Evolutionary conservation across 2,888 invertebrate genomes (phyloP).

Genomic region (Pyrocoelia pectoralis): DNA sequence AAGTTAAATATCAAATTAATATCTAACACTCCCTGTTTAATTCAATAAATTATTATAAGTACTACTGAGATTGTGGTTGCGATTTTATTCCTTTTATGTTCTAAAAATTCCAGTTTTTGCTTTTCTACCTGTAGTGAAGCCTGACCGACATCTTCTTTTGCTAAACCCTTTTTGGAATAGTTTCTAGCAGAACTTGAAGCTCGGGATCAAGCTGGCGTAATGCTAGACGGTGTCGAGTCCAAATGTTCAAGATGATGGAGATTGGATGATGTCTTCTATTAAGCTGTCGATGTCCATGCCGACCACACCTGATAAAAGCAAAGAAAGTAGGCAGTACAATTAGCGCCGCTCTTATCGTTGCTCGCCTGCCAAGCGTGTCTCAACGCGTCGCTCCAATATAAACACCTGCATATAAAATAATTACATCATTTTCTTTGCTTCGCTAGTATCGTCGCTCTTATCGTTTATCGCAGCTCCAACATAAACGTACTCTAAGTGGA

Average conservation of each 20-base stretch:
- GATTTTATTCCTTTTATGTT: constrained; percentile 22
- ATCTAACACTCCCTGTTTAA: too few relatives aligned
- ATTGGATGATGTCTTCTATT: constrained; percentile 14
- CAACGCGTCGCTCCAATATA: too few relatives aligned
- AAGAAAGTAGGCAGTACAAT: background rate
- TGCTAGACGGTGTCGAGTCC: constrained; percentile 2
- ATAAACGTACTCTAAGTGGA: too few relatives aligned
- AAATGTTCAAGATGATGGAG: constrained; percentile 10
- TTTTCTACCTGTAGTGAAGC: constrained; percentile 23
- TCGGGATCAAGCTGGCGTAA: constrained; percentile 9
- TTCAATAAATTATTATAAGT: too few relatives aligned
- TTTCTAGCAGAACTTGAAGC: background rate
- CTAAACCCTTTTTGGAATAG: constrained; percentile 14
- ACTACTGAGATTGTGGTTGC: constrained; percentile 12
- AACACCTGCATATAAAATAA: too few relatives aligned
- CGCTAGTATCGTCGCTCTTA: too few relatives aligned
- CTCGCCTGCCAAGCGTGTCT: too few relatives aligned
- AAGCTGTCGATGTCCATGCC: constrained; percentile 4
- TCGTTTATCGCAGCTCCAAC: too few relatives aligned
- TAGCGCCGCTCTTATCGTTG: too few relatives aligned
- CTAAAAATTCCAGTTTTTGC: constrained; percentile 22
- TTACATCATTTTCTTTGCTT: too few relatives aligned
- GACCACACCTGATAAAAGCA: constrained; percentile 9
- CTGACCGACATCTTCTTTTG: constrained; percentile 21
- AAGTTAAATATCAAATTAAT: too few relatives aligned